Evolutionary conservation across 2,113 vertebrate species (phyloP).

Genomic region (Pygoscelis adeliae): DNA sequence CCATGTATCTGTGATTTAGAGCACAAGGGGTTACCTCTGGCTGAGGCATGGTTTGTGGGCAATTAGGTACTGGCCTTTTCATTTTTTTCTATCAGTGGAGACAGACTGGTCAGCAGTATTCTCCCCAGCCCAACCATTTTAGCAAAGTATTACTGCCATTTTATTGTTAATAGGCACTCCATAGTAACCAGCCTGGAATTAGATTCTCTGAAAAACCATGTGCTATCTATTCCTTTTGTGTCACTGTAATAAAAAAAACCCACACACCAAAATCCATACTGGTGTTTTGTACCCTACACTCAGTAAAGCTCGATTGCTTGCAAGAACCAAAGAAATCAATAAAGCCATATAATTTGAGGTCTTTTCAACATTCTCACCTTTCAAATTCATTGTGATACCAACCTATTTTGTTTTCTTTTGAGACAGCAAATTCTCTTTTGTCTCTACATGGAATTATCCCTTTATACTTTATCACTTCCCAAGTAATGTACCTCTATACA

Average conservation of each 20-base stretch:
- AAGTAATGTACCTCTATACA: neutral
- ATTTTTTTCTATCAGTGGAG: neutral
- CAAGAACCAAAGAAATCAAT: slow-evolving; percentile 25
- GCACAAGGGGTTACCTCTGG: neutral
- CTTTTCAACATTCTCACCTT: neutral
- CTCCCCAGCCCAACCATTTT: neutral
- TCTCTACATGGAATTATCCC: neutral
- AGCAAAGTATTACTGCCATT: neutral
- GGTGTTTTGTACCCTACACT: neutral
- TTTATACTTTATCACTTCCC: neutral
- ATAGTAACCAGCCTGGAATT: neutral
- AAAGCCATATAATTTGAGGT: neutral
- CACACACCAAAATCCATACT: neutral
- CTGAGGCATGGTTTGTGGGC: neutral
- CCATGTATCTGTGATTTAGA: neutral
- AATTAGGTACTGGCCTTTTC: neutral
- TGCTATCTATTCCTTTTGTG: neutral
- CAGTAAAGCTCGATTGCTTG: neutral
- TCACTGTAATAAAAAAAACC: neutral
- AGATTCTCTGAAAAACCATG: neutral
- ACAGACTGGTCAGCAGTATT: neutral
- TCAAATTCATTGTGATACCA: neutral
- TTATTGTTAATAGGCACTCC: neutral
- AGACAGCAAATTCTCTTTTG: neutral
- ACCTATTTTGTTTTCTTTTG: neutral